Percentiles rank a stretch among this genome's conserved stretches.
These are phyloP conservation scores for Crax fasciolata DNA, from an alignment of 2,797 vertebrate genomes.

Conservation along the genomic window DNA sequence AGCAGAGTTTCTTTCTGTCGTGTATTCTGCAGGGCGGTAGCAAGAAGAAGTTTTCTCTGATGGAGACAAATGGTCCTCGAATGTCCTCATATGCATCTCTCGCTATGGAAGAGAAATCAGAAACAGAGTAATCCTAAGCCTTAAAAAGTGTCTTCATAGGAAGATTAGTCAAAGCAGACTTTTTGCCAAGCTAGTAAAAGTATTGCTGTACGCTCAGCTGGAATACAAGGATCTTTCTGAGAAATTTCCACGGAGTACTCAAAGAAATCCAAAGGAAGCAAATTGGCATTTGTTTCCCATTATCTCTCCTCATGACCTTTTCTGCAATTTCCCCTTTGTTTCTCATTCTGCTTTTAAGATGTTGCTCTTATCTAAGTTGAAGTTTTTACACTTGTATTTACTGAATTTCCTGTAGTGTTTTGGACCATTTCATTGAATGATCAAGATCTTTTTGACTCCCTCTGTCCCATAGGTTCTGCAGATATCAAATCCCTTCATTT, in stretches of 20 bases:
- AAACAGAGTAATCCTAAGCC: background rate
- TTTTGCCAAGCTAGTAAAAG: background rate
- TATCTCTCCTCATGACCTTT: accelerated
- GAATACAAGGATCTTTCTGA: background rate
- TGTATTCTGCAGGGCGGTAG: background rate
- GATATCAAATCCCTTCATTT: background rate
- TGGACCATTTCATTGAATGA: background rate
- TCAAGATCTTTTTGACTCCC: background rate
- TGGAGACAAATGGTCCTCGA: background rate
- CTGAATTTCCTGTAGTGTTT: background rate
- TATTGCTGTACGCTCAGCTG: background rate
- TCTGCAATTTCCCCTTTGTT: background rate
- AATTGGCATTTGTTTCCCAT: background rate
- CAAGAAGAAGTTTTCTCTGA: background rate
- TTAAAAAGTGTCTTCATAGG: background rate
- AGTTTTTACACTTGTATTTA: background rate
- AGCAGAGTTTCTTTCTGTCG: accelerated
- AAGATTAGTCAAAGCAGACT: background rate
- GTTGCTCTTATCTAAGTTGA: background rate
- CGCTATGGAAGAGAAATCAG: background rate
- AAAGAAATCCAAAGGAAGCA: background rate
- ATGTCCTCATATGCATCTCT: accelerated
- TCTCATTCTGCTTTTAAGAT: background rate
- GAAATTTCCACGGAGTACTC: background rate
- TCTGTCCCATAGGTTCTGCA: background rate